These are phyloP conservation scores for Microctonus aethiopoides DNA, from an alignment of 2,888 invertebrate species.

Conservation along the genomic window DNA sequence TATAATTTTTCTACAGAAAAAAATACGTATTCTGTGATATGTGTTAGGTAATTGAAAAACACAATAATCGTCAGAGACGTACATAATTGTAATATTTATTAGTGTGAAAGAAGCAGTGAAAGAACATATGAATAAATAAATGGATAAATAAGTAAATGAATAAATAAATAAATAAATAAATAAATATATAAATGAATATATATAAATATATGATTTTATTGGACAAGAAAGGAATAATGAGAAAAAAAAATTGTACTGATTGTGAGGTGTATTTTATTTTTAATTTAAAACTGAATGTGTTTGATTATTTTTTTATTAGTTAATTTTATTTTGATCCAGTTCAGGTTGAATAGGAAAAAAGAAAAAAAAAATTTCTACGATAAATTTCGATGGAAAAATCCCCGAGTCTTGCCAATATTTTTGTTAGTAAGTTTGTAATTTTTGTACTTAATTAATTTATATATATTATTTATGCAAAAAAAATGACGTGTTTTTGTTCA, in stretches of 20 bases:
- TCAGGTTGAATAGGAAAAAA: slow-evolving; percentile 5
- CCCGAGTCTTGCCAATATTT: slow-evolving; percentile 66
- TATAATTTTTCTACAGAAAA: slow-evolving; percentile 51
- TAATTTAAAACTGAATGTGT: background rate
- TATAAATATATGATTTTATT: slow-evolving; percentile 32
- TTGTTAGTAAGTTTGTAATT: slow-evolving; percentile 66
- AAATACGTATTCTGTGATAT: slow-evolving; percentile 65
- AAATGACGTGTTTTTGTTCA: slow-evolving; percentile 22
- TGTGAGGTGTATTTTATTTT: background rate
- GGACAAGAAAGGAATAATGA: background rate
- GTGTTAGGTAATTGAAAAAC: slow-evolving; percentile 60
- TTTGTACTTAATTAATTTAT: slow-evolving; percentile 67
- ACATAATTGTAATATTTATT: slow-evolving; percentile 54
- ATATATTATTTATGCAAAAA: slow-evolving; percentile 61
- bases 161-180: slow-evolving; percentile 1
- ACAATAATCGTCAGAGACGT: slow-evolving; percentile 53
- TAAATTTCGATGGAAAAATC: slow-evolving; percentile 45
- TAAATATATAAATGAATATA: background rate
- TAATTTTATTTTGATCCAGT: slow-evolving; percentile 25
- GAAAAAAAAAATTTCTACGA: slow-evolving; percentile 22
- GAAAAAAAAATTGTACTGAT: background rate
- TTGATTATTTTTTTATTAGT: slow-evolving; percentile 30
- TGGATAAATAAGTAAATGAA: background rate
- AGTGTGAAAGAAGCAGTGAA: slow-evolving; percentile 44
- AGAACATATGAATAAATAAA: slow-evolving; percentile 24